Percentiles rank a stretch among this genome's conserved stretches.
These are phyloP conservation scores for Chlorocebus sabaeus DNA, from an alignment of 2,113 vertebrate species.

Conservation along the genomic window DNA sequence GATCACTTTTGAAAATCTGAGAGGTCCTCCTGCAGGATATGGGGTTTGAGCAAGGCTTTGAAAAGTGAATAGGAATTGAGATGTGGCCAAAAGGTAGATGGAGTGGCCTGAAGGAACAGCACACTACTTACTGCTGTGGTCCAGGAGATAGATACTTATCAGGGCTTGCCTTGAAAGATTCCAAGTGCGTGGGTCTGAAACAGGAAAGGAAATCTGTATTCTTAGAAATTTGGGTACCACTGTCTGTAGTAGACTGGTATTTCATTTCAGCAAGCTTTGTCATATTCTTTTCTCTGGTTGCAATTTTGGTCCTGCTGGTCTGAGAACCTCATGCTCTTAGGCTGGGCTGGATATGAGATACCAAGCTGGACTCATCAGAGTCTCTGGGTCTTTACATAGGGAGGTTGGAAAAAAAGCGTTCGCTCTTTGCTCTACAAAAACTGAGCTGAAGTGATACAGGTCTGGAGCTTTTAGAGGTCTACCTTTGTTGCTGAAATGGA, in stretches of 20 bases:
- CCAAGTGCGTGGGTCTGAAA: neutral
- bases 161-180: neutral
- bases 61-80: neutral
- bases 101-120: neutral
- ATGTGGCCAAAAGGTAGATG: neutral
- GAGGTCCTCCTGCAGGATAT: neutral
- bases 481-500: neutral
- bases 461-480: neutral
- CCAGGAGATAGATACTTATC: neutral
- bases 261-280: neutral
- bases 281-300: neutral
- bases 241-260: accelerated
- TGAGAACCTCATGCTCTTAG: neutral
- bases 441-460: neutral
- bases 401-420: neutral
- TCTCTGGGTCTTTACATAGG: neutral
- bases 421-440: neutral
- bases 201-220: neutral
- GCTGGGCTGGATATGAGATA: neutral
- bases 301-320: neutral
- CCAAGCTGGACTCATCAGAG: neutral
- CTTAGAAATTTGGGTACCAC: neutral
- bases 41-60: neutral
- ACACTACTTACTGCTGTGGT: neutral
- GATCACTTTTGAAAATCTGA: neutral